phyloP scores from a whole-genome alignment of 2,888 invertebrate species.

The Nomada flava region DNA sequence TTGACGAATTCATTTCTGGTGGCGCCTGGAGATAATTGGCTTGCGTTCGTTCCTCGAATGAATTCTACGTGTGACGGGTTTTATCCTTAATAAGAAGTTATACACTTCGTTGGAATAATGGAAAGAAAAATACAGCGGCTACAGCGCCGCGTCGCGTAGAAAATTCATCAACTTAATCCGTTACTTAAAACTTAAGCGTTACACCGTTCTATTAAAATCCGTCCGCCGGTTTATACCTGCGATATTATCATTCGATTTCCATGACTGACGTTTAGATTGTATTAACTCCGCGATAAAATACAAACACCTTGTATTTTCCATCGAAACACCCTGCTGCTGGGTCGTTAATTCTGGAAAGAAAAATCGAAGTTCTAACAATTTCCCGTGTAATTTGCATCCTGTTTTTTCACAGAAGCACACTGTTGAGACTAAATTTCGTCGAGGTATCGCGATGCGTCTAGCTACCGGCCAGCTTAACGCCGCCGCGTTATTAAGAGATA shows the following conservation, averaged over 20 bases:
- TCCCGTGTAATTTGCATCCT: constrained; percentile 14
- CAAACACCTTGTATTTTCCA: constrained; percentile 26
- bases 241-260: constrained; percentile 39
- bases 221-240: not conserved
- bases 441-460: constrained; percentile 4
- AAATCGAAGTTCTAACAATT: not conserved
- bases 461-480: constrained; percentile 14
- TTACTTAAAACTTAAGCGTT: no score
- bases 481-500: constrained; percentile 47
- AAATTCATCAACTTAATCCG: constrained; percentile 6
- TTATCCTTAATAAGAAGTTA: not conserved
- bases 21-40: no score
- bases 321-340: constrained; percentile 25
- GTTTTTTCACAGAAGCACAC: not conserved
- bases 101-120: not conserved
- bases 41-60: no score
- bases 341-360: not conserved
- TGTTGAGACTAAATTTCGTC: constrained; percentile 5
- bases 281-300: constrained; percentile 41
- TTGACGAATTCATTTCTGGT: not conserved
- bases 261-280: constrained; percentile 35
- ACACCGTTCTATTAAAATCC: not conserved
- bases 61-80: not conserved
- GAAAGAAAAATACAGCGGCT: not conserved
- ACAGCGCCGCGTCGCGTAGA: not conserved